These are phyloP conservation scores for Uloborus plumipes DNA, from an alignment of 2,888 invertebrate species.

Conservation along the genomic window DNA sequence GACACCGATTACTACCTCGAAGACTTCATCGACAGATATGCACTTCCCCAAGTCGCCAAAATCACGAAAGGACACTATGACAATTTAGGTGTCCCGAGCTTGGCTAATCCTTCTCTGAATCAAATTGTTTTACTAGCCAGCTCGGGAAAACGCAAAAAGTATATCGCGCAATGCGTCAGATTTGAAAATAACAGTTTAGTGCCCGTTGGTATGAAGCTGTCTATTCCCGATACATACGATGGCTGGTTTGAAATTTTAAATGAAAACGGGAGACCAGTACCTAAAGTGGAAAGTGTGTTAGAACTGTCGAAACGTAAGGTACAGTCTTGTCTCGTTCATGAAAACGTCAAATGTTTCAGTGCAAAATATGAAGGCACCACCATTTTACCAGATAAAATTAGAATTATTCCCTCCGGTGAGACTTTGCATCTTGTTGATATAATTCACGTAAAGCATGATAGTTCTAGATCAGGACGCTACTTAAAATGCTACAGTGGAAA, in stretches of 20 bases:
- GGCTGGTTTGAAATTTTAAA: conserved; percentile 95
- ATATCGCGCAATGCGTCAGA: conserved; percentile 80
- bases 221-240: conserved; percentile 89
- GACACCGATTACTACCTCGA: conserved; percentile 69
- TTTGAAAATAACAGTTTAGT: conserved; percentile 80
- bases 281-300: conserved; percentile 88
- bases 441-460: conserved; percentile 70
- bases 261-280: conserved; percentile 91
- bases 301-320: conserved; percentile 79
- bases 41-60: conserved; percentile 86
- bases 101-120: conserved; percentile 87
- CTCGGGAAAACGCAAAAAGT: conserved; percentile 86
- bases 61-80: conserved; percentile 95
- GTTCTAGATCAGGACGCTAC: conserved; percentile 74
- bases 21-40: conserved; percentile 70
- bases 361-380: conserved; percentile 67
- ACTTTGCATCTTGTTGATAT: conserved; percentile 85
- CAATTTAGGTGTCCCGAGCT: conserved; percentile 87
- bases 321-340: conserved; percentile 81
- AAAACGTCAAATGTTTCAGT: conserved; percentile 80
- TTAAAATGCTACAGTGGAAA: conserved; percentile 88
- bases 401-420: conserved; percentile 86
- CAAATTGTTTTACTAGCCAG: conserved; percentile 88
- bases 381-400: conserved; percentile 70
- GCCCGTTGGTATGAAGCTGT: conserved; percentile 83